Percentiles rank a stretch among this genome's conserved stretches.
These are phyloP conservation scores for Ptyas mucosa DNA, from an alignment of 2,113 vertebrate species.

Conservation along the genomic window DNA sequence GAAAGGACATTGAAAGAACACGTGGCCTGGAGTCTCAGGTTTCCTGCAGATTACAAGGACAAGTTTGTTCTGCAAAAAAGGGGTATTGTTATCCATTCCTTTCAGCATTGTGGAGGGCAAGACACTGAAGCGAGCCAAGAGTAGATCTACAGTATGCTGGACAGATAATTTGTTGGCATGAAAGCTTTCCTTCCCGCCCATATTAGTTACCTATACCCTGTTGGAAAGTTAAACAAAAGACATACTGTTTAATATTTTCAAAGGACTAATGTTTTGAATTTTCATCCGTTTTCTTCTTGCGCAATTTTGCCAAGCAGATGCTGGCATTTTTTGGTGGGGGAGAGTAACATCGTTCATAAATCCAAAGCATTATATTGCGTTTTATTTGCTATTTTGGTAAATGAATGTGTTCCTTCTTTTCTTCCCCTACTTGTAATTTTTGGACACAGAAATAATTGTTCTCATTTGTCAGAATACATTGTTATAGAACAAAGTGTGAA, in stretches of 20 bases:
- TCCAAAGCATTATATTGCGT: not conserved
- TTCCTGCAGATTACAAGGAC: not conserved
- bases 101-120: not conserved
- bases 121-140: not conserved
- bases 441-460: not conserved
- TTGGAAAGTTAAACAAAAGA: not conserved
- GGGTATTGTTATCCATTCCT: not conserved
- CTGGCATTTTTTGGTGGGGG: not conserved
- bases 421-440: not conserved
- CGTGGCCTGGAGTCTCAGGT: not conserved
- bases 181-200: not conserved
- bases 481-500: not conserved
- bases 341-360: not conserved
- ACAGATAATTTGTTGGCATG: not conserved
- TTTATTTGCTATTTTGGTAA: not conserved
- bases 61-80: not conserved
- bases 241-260: fast-evolving
- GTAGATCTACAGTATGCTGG: not conserved
- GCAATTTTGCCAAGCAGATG: not conserved
- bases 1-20: not conserved
- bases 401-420: not conserved
- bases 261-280: fast-evolving
- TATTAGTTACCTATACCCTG: not conserved
- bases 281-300: not conserved
- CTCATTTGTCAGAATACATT: not conserved